Evolutionary conservation across 2,113 vertebrate genomes (phyloP).

Genomic region (Bothrops jararaca): DNA sequence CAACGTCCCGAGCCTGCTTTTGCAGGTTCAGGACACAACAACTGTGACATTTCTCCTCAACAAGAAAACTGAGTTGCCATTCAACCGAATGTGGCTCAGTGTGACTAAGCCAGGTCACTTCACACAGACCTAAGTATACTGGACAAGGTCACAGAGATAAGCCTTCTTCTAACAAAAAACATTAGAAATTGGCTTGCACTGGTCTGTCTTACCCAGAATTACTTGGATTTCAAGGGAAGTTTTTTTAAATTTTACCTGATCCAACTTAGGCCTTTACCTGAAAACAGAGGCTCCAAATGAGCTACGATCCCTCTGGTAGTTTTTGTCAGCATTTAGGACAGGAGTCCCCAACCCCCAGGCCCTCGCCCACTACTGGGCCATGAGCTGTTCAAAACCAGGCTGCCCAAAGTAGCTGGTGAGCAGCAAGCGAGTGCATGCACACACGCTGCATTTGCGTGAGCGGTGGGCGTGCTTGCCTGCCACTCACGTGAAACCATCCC

Average conservation of each 20-base stretch:
- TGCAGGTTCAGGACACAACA: too few species aligned
- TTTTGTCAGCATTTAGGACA: not conserved
- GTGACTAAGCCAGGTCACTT: not conserved
- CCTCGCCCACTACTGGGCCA: too few species aligned
- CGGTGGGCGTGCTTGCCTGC: too few species aligned
- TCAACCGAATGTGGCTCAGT: not conserved
- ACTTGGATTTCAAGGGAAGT: not conserved
- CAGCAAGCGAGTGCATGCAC: too few species aligned
- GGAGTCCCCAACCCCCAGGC: too few species aligned
- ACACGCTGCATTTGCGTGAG: too few species aligned
- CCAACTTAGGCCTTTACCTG: not conserved
- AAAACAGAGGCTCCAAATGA: not conserved
- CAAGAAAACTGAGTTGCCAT: not conserved
- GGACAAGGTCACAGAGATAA: too few species aligned
- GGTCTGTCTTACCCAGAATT: not conserved
- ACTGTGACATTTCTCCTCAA: not conserved
- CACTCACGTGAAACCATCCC: too few species aligned
- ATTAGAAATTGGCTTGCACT: not conserved
- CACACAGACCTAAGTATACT: not conserved
- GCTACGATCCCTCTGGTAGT: not conserved
- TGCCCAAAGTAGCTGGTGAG: too few species aligned
- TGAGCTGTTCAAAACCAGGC: too few species aligned
- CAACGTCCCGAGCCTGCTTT: too few species aligned
- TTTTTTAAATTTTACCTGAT: not conserved
- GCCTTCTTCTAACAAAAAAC: not conserved